These are phyloP conservation scores for Otocyon megalotis DNA, from an alignment of 2,113 vertebrate genomes.

Conservation along the genomic window DNA sequence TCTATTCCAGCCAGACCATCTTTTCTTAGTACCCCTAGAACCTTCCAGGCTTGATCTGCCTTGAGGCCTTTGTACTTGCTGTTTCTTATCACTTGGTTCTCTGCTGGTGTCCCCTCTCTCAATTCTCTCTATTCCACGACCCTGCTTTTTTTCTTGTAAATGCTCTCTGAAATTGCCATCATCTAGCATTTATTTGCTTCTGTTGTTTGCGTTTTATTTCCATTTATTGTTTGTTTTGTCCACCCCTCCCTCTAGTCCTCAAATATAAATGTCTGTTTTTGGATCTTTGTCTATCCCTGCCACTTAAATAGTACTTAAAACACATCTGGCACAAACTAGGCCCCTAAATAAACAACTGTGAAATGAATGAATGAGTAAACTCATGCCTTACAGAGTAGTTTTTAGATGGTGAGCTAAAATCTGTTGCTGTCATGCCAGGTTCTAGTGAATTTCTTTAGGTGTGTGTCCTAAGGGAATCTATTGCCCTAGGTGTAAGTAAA, in stretches of 20 bases:
- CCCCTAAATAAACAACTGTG: neutral
- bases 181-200: neutral
- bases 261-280: neutral
- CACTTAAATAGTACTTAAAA: neutral
- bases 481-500: neutral
- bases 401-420: neutral
- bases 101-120: neutral
- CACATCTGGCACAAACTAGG: neutral
- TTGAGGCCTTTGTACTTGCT: neutral
- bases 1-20: neutral
- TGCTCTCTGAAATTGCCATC: neutral
- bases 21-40: neutral
- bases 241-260: neutral
- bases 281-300: neutral
- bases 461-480: neutral
- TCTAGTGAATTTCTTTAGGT: neutral
- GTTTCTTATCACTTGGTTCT: neutral
- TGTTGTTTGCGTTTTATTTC: neutral
- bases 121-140: neutral
- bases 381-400: neutral
- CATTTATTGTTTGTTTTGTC: slow-evolving; percentile 7
- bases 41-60: neutral
- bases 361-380: neutral
- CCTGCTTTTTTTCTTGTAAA: neutral
- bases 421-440: neutral